Evolutionary conservation across 1,140 invertebrate genomes (phyloP).

Genomic region (Diachasma alloeum): DNA sequence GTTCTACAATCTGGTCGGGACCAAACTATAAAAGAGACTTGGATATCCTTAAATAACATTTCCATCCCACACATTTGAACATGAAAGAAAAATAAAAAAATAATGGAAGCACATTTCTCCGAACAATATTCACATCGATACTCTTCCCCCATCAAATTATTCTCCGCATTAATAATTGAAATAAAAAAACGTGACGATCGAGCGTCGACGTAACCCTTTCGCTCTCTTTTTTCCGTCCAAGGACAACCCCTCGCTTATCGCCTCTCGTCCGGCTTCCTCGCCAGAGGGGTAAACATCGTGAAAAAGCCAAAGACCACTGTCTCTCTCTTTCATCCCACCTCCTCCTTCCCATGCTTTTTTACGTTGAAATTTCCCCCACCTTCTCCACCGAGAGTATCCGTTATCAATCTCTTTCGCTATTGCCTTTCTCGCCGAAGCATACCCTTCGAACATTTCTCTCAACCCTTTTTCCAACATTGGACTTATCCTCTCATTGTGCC

Average conservation of each 20-base stretch:
- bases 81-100: neutral
- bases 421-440: conserved; percentile 20
- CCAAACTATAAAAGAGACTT: too few species aligned
- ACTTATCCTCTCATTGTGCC: conserved; percentile 32
- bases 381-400: conserved; percentile 44
- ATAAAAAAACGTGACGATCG: conserved; percentile 53
- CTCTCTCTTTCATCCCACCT: conserved; percentile 13
- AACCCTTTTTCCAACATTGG: neutral
- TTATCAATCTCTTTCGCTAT: conserved; percentile 55
- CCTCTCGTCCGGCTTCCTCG: conserved; percentile 45
- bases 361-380: neutral
- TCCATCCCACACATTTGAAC: neutral
- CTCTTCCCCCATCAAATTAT: neutral
- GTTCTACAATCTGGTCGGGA: too few species aligned
- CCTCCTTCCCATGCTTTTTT: neutral
- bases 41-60: too few species aligned
- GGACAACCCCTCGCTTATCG: conserved; percentile 54
- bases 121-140: conserved; percentile 11
- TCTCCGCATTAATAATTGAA: conserved; percentile 38
- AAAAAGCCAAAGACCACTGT: conserved; percentile 59
- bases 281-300: conserved; percentile 56
- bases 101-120: conserved; percentile 14
- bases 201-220: conserved; percentile 38
- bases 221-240: conserved; percentile 38
- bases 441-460: conserved; percentile 9